Evolutionary conservation across 1,140 invertebrate genomes (phyloP), one percentile per base, ranked within the genome.

Genomic region (Proctacanthus coquilletti): DNA sequence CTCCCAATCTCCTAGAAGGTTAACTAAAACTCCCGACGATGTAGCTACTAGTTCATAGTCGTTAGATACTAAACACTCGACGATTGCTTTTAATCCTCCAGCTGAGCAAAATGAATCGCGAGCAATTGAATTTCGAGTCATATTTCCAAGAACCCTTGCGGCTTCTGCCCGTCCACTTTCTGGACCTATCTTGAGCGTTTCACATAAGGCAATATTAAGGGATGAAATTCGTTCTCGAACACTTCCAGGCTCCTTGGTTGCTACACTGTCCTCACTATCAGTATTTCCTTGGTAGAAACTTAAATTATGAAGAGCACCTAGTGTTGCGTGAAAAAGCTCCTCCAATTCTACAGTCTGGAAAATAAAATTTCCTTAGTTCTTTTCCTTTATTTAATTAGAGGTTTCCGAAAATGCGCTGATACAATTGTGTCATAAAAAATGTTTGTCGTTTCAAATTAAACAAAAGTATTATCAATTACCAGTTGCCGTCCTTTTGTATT

Each of bases 121-220:
- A 1, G 57, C 61, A 11, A 45, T 34, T 42, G 56, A 50, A 37
- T 55, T 53, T 5, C 61, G 37, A 6, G 60, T 60, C 15, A 63
- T 48, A 36, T 63, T 63, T 18, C 61, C 61, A 14, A 63, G 41
- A 1, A 63, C 61, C 1, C 61, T 41, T 6, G 50, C 51, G 14
- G 59, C 44, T 45, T 63, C 61, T 17, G 53, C 50, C 29, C 39
- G 14, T 21, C 25, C 40, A 4, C 40, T 18, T 4, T 42, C 20
- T 9, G 42, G 44, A 29, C 51, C 51, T 5, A 31, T 36, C n/a
- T 39, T 34, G 34, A 60, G 25, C 0, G 50, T 48, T 1, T 32
- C 37, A 17, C 45, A 54, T 27, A 60, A 18, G 5, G 47, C 38
- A 1, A 37, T 41, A 29, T 35, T 41, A 32, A 41, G 13, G 18